Conservation (phyloP, 2,888 invertebrate species). For the Parthenolecanium corni region DNA sequence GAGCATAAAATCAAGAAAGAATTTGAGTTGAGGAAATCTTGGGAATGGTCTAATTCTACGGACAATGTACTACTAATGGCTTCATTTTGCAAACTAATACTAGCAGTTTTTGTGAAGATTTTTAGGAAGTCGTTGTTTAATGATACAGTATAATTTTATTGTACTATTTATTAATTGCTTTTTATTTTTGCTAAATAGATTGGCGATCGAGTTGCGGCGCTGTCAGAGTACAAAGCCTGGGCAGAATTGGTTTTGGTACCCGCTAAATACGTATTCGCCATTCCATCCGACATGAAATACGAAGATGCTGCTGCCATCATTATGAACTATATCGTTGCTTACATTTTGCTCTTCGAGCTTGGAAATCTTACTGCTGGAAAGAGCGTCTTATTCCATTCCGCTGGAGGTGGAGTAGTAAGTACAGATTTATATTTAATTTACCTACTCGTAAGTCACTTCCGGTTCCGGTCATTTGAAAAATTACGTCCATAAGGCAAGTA, state of each 20-base stretch:
- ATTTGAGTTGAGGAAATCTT: too few species aligned
- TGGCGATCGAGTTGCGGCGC: conserved; percentile 69
- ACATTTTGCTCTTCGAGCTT: conserved; percentile 72
- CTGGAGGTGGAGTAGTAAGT: conserved; percentile 81
- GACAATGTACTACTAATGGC: too few species aligned
- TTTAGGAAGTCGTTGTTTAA: too few species aligned
- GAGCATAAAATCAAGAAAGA: too few species aligned
- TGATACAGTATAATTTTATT: too few species aligned
- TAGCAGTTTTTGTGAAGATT: too few species aligned
- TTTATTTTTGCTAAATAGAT: conserved; percentile 43
- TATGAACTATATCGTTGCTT: conserved; percentile 75
- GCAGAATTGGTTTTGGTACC: conserved; percentile 71
- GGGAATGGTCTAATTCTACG: too few species aligned
- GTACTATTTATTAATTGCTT: too few species aligned
- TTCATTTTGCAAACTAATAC: too few species aligned
- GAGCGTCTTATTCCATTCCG: conserved; percentile 69
- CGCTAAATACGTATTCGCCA: conserved; percentile 64
- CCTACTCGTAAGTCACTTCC: not conserved
- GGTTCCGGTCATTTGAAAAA: not conserved
- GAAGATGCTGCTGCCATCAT: conserved; percentile 72
- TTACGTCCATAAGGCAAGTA: too few species aligned
- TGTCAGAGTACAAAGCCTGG: conserved; percentile 77
- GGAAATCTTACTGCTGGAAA: conserved; percentile 66
- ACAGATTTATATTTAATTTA: conserved; percentile 9
- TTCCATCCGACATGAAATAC: conserved; percentile 62